These are phyloP conservation scores for Leptarthrus brevirostris DNA, from an alignment of 2,888 invertebrate species.

Conservation along the genomic window DNA sequence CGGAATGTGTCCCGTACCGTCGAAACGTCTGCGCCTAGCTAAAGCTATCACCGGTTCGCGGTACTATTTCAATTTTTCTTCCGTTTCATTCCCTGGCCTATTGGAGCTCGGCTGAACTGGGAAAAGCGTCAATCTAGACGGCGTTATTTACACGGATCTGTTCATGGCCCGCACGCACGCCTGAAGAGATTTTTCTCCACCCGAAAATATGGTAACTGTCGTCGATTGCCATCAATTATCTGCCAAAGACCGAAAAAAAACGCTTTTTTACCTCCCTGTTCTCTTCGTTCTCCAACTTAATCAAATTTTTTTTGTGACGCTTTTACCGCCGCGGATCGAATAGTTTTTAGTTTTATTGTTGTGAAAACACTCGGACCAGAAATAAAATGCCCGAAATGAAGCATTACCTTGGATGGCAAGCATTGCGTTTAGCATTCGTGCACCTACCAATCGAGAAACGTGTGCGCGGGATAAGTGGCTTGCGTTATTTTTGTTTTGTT, in stretches of 20 bases:
- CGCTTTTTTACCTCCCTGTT: too few species aligned
- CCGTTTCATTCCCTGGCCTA: too few species aligned
- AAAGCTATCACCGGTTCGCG: too few species aligned
- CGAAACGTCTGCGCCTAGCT: too few species aligned
- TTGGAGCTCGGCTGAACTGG: too few species aligned
- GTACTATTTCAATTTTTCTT: too few species aligned
- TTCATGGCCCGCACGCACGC: neutral
- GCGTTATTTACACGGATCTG: too few species aligned
- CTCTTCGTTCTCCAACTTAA: too few species aligned
- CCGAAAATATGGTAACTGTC: slow-evolving; percentile 9
- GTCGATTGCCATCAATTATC: neutral
- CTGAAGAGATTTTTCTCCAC: neutral
- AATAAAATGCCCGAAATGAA: slow-evolving; percentile 2
- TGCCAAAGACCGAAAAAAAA: neutral
- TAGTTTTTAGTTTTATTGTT: neutral
- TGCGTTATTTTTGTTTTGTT: slow-evolving; percentile 8
- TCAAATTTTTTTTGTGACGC: neutral
- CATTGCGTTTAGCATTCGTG: too few species aligned
- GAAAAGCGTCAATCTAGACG: too few species aligned
- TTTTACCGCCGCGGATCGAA: neutral
- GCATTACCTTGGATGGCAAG: too few species aligned
- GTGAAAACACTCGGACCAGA: neutral
- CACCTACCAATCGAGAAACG: neutral
- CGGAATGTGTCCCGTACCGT: too few species aligned
- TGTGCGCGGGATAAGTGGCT: neutral